A percentile compares a stretch with the other conserved stretches of the same genome.
Evolutionary conservation across 1,140 invertebrate genomes (phyloP).

Genomic region (Drosophila guanche): DNA sequence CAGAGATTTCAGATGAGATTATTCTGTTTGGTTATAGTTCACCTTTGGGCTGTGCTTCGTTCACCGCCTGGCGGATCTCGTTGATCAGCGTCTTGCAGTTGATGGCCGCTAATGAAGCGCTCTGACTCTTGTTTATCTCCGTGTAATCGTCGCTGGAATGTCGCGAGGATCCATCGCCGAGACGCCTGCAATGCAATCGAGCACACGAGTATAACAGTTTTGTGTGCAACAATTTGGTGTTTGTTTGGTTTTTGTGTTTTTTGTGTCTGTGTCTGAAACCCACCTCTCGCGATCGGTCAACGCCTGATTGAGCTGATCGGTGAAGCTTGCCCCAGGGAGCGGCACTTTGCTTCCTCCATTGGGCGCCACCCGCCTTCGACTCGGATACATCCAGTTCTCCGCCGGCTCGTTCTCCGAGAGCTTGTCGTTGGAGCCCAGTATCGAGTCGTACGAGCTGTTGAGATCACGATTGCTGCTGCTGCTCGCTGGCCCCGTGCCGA

Average conservation of each 20-base stretch:
- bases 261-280: constrained; percentile 52
- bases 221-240: constrained; percentile 24
- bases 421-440: constrained; percentile 83
- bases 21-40: constrained; percentile 63
- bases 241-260: constrained; percentile 18
- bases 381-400: constrained; percentile 83
- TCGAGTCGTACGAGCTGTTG: constrained; percentile 83
- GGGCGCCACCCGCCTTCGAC: constrained; percentile 79
- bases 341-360: constrained; percentile 68
- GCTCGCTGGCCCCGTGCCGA: constrained; percentile 59
- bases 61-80: constrained; percentile 92
- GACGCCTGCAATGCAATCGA: constrained; percentile 66
- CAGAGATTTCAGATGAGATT: constrained; percentile 33
- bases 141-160: constrained; percentile 87
- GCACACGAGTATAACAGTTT: constrained; percentile 39
- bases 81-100: constrained; percentile 91
- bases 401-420: constrained; percentile 78
- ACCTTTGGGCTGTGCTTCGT: constrained; percentile 92
- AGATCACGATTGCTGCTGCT: constrained; percentile 78
- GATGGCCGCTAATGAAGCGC: constrained; percentile 63
- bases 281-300: constrained; percentile 89
- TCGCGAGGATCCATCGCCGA: constrained; percentile 85
- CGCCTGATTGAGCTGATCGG: constrained; percentile 93
- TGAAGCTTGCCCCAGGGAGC: constrained; percentile 87
- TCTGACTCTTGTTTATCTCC: constrained; percentile 86